Base-by-base conservation (phyloP, 92 coral and sea anemone genomes). In the Porites lobata region DNA sequence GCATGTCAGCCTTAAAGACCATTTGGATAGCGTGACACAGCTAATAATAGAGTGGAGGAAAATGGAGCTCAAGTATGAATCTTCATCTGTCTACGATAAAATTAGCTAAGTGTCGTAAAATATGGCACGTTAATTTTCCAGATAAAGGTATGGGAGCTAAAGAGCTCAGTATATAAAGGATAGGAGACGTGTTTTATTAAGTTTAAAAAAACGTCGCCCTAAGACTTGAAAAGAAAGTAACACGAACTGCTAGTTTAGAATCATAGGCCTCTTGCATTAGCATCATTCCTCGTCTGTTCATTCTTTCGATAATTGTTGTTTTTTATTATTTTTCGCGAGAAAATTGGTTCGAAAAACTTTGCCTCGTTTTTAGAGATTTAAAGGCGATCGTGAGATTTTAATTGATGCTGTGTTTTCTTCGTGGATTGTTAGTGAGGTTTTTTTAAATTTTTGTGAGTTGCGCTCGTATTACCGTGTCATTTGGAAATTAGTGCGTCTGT, bases 41-140 rank as follows among this genome's bases (percentile, higher is more conserved):
- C 89, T 94, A 83, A 94, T 98, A 71, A 92, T 95, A 63, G 92
- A 85, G 32, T 98, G 99, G 99, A 90, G 99, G 67, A 92, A 94
- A 77, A 91, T 98, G 65, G 99, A 98, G 64, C 94, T 98, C 15
- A 95, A 93, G 98, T 93, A 88, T 76, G 61, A 26, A 8, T 80
- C 62, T 61, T 53, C 68, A 38, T 69, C 54, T 57, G 24, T 17
- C 21, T 26, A 4, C 8, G 22, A 12, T 15, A 10, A 22, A 8
- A 20, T 56, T 9, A 13, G 61, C 63, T 47, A 8, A 64, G 19
- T 22, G 13, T 57, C 5, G 0, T 9, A 56, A 56, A 11, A 56
- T 9, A 2, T 56, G 47, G 73, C 7, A 12, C 10, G 7, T 8
- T 21, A 22, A 4, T 64, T 59, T 64, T 43, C 14, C 21, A 18